phyloP scores from a whole-genome alignment of 2,113 vertebrate species.

The Scartelaos histophorus region DNA sequence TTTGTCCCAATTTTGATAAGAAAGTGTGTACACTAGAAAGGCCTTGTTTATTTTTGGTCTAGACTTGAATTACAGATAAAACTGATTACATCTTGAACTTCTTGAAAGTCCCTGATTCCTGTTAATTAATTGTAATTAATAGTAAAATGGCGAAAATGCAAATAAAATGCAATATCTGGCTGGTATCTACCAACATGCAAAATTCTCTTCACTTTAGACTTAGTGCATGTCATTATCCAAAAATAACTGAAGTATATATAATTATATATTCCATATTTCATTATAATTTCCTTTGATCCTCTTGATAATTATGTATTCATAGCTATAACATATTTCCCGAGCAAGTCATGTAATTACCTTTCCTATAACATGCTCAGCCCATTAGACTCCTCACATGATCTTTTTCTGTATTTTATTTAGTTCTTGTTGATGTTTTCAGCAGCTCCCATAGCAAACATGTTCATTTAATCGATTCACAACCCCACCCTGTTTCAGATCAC shows the following conservation, averaged over 20 bases:
- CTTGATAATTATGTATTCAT: neutral
- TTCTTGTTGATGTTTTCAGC: neutral
- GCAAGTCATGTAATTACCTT: neutral
- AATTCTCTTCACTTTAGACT: neutral
- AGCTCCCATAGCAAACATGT: neutral
- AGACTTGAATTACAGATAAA: neutral
- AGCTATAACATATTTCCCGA: neutral
- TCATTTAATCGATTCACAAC: neutral
- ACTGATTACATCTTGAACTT: neutral
- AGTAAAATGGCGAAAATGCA: neutral
- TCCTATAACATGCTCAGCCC: too few species aligned
- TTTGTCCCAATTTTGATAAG: too few species aligned
- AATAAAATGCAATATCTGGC: neutral
- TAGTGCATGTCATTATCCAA: neutral
- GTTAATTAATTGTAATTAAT: neutral
- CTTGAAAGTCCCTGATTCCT: neutral
- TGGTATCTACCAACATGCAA: neutral
- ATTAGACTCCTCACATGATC: neutral
- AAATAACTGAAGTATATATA: neutral
- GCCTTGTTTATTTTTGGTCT: too few species aligned
- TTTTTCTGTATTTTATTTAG: neutral
- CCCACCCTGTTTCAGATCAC: neutral
- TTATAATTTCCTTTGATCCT: neutral
- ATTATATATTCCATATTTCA: neutral
- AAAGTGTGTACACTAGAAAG: too few species aligned